Percentiles rank a stretch among this genome's conserved stretches.
Conservation (phyloP, 2,888 invertebrate genomes). For the Operophtera brumata region DNA sequence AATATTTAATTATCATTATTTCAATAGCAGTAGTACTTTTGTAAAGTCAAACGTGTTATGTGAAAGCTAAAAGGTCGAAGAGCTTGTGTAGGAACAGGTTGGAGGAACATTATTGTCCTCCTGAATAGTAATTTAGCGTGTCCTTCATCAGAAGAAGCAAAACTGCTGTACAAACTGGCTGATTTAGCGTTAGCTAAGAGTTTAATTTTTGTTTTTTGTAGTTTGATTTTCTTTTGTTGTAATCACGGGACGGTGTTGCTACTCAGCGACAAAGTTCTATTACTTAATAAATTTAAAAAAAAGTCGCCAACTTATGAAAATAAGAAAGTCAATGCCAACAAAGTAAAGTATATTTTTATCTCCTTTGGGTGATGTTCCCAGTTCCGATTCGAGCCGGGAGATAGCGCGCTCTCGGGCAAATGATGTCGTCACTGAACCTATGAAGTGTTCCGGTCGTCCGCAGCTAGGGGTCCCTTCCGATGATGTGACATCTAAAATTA, state of each 20-base stretch:
- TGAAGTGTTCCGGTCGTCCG: slow-evolving; percentile 49
- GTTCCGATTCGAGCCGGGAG: slow-evolving; percentile 39
- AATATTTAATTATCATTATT: slow-evolving; percentile 28
- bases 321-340: slow-evolving; percentile 28
- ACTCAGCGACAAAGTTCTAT: too few species aligned
- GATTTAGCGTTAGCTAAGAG: too few species aligned
- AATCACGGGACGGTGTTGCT: too few species aligned
- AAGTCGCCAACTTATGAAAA: slow-evolving; percentile 19
- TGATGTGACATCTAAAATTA: slow-evolving; percentile 40
- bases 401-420: slow-evolving; percentile 45
- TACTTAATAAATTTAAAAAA: too few species aligned
- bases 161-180: too few species aligned
- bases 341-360: slow-evolving; percentile 45
- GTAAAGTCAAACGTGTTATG: background rate
- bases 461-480: slow-evolving; percentile 51
- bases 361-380: slow-evolving; percentile 39
- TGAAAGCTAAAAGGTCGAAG: background rate
- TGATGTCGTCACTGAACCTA: slow-evolving; percentile 42
- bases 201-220: too few species aligned
- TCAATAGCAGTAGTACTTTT: slow-evolving; percentile 9
- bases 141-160: too few species aligned
- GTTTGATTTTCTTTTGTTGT: too few species aligned
- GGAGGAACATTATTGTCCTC: too few species aligned
- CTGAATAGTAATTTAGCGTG: too few species aligned
- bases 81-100: too few species aligned